These are phyloP conservation scores for Perccottus glenii DNA, from an alignment of 2,113 vertebrate species.

Conservation along the genomic window DNA sequence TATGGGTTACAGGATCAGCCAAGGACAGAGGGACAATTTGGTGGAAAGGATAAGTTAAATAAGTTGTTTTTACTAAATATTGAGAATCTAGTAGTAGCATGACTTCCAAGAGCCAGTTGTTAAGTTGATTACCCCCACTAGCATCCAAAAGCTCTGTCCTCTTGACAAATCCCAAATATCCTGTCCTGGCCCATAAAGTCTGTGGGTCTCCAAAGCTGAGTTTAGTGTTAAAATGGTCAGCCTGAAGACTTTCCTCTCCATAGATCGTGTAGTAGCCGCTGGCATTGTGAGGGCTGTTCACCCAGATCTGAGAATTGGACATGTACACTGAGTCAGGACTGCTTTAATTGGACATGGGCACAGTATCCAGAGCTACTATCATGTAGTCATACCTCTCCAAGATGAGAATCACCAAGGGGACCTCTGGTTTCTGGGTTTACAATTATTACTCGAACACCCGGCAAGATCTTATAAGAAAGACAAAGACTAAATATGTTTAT, in stretches of 20 bases:
- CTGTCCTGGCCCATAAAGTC: conserved; percentile 93
- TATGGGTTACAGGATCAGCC: neutral
- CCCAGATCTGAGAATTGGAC: conserved; percentile 85
- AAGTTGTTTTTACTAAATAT: neutral
- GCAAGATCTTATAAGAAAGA: conserved; percentile 84
- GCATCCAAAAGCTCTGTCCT: conserved; percentile 93
- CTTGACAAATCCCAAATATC: conserved; percentile 94
- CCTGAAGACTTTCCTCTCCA: conserved; percentile 93
- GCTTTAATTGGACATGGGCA: neutral
- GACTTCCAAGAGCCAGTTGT: neutral
- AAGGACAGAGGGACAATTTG: neutral
- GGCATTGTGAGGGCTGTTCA: conserved; percentile 93
- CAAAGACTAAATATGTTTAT: neutral
- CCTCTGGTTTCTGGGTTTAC: conserved; percentile 97
- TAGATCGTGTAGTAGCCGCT: conserved; percentile 98
- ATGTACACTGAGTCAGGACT: conserved; percentile 4
- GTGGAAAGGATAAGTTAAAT: neutral
- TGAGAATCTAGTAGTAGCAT: neutral
- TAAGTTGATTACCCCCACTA: conserved; percentile 83
- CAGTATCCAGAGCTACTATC: neutral
- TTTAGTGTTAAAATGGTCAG: conserved; percentile 97
- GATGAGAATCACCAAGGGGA: conserved; percentile 95
- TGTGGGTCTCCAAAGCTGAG: conserved; percentile 96
- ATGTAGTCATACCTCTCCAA: conserved; percentile 82
- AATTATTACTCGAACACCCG: conserved; percentile 96